Conservation (phyloP, 2,888 invertebrate genomes). For the Cyclophora punctaria region DNA sequence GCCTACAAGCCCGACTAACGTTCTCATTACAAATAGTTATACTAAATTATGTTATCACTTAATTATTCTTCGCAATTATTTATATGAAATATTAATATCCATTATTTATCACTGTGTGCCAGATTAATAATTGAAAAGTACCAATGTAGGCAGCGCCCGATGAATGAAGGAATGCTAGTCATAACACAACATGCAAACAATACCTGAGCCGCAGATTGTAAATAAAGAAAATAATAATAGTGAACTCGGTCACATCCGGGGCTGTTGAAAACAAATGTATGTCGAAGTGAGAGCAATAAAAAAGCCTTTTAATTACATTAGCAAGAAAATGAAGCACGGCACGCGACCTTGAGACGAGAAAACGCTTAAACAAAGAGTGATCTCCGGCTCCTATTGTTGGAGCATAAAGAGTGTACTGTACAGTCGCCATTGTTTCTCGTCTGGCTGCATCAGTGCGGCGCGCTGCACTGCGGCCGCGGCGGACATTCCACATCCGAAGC, state of each 20-base stretch:
- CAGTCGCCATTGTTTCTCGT: constrained; percentile 3
- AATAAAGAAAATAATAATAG: background rate
- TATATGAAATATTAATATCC: background rate
- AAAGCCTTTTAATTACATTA: constrained; percentile 22
- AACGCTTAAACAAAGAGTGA: constrained; percentile 49
- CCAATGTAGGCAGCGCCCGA: too few relatives aligned
- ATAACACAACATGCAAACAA: too few relatives aligned
- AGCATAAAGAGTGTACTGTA: constrained; percentile 9
- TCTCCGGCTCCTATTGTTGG: constrained; percentile 35
- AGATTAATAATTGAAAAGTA: too few relatives aligned
- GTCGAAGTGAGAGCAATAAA: constrained; percentile 20
- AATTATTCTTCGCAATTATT: constrained; percentile 14
- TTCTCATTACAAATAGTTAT: constrained; percentile 25
- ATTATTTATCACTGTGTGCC: too few relatives aligned
- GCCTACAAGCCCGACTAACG: constrained; percentile 38
- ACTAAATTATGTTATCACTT: constrained; percentile 21
- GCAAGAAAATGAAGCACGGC: constrained; percentile 22
- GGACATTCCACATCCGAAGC: constrained; percentile 63
- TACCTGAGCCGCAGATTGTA: too few relatives aligned
- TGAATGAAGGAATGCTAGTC: too few relatives aligned
- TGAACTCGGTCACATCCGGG: constrained; percentile 19
- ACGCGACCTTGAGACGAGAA: constrained; percentile 50
- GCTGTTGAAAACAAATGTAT: constrained; percentile 13
- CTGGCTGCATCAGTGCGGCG: background rate
- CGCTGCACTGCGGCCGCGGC: constrained; percentile 26